Evolutionary conservation across 1,140 invertebrate genomes (phyloP), one percentile per base, ranked within the genome.

Genomic region (Temnothorax longispinosus): DNA sequence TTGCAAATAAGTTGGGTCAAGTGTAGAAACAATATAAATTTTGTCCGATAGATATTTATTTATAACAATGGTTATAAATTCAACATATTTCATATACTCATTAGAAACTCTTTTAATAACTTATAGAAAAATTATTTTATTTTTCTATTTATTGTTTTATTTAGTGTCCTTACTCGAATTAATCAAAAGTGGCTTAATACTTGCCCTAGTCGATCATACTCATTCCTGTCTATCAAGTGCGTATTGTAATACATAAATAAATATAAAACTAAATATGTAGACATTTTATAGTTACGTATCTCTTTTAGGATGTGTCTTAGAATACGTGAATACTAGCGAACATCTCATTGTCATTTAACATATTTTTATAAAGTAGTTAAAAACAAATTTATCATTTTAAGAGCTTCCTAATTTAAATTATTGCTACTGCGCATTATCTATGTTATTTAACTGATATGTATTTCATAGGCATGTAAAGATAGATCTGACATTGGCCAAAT

Each of bases 121-220:
- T 87, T 88, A 13, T 41, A 47, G 11, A 80, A 67, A 8, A 50
- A 76, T 85, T 78, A 86, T 44, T 18, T 56, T 21, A 8, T 62
- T 27, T 54, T 2, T 65, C 65, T 74, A 84, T 87, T 80, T 69
- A 58, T 82, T 85, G 32, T 1, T 54, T 78, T 75, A 64, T 72
- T 50, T 78, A 65, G 13, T 80, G 41, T 86, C 27, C 62, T 87
- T 72, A 88, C 82, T 85, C 27, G 13, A 58, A 62, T 78, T 75
- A 86, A 69, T 88, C 50, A 64, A 85, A 89, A 72, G 27, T 50
- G 13, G 27, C 27, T 78, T 47, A 27, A 47, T 64, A 62, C 38
- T 77, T 47, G 75, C 58, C 75, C 18, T 52, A 56, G 52, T 78
- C 58, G 32, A 64, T 35, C 5, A 1, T 35, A 60, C 15, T 47